These are phyloP conservation scores for Scaptodrosophila latifasciaeformis DNA, from an alignment of 2,888 invertebrate genomes.

Conservation along the genomic window DNA sequence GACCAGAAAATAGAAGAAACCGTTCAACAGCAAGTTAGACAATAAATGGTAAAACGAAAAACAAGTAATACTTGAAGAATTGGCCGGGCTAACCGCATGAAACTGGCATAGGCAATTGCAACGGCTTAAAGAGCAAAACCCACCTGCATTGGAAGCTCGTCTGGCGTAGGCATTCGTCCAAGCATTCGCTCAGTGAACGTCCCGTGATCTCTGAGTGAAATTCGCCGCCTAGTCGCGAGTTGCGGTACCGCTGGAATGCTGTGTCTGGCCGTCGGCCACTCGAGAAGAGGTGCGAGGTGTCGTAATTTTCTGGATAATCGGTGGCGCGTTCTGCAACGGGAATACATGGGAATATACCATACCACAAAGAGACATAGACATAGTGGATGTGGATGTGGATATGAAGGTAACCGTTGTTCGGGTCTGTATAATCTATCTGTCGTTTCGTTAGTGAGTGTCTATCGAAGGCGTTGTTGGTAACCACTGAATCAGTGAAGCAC, in stretches of 20 bases:
- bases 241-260: constrained; percentile 88
- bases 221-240: constrained; percentile 89
- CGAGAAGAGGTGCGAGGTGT: constrained; percentile 88
- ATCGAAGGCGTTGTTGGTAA: constrained; percentile 8
- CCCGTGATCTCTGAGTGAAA: constrained; percentile 93
- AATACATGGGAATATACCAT: constrained; percentile 29
- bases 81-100: constrained; percentile 8
- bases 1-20: constrained; percentile 11
- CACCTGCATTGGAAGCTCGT: constrained; percentile 88
- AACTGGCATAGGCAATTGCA: constrained; percentile 11
- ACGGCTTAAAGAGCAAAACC: constrained; percentile 25
- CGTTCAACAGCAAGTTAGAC: constrained; percentile 4
- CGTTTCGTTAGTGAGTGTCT: constrained; percentile 29
- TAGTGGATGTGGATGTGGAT: constrained; percentile 11
- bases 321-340: constrained; percentile 85
- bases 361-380: constrained; percentile 24
- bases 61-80: constrained; percentile 25
- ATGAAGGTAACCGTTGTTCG: constrained; percentile 42
- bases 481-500: background rate
- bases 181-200: constrained; percentile 89
- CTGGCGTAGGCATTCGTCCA: constrained; percentile 91
- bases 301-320: constrained; percentile 91
- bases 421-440: constrained; percentile 48
- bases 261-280: constrained; percentile 89
- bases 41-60: constrained; percentile 7